Percentiles rank a stretch among this genome's conserved stretches.
Evolutionary conservation across 2,888 invertebrate species (phyloP).

Genomic region (Drosophila nr. perissopoda): DNA sequence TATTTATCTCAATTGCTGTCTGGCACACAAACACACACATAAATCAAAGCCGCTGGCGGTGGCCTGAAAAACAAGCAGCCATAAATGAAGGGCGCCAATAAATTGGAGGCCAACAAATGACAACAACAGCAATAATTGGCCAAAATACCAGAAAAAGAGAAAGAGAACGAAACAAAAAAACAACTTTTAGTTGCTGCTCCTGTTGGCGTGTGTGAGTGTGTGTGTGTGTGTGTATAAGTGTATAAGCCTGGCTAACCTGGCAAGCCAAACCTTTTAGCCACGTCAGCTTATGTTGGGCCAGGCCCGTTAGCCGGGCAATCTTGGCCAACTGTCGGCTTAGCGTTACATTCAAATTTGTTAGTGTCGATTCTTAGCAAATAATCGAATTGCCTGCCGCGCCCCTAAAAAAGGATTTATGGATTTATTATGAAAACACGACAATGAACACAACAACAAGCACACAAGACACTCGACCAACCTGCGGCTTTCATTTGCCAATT

Average conservation of each 20-base stretch:
- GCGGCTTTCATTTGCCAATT: slow-evolving; percentile 71
- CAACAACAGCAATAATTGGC: slow-evolving; percentile 26
- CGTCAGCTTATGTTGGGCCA: slow-evolving; percentile 52
- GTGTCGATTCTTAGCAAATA: slow-evolving; percentile 68
- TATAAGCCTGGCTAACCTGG: slow-evolving; percentile 20
- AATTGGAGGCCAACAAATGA: slow-evolving; percentile 53
- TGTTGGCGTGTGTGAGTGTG: slow-evolving; percentile 7
- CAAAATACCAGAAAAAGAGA: slow-evolving; percentile 8
- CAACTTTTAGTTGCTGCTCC: slow-evolving; percentile 25
- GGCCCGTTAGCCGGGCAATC: slow-evolving; percentile 27
- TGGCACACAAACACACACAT: slow-evolving; percentile 43
- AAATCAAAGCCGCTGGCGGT: slow-evolving; percentile 27
- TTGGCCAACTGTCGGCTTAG: slow-evolving; percentile 61
- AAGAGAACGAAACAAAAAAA: neutral
- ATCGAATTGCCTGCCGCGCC: slow-evolving; percentile 69
- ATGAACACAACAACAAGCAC: slow-evolving; percentile 24
- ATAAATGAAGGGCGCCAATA: slow-evolving; percentile 24
- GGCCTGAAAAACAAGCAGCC: neutral
- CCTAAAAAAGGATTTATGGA: slow-evolving; percentile 77
- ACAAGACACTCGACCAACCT: slow-evolving; percentile 46
- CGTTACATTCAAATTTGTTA: slow-evolving; percentile 72
- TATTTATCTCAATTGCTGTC: slow-evolving; percentile 63
- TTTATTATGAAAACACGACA: slow-evolving; percentile 73
- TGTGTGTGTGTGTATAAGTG: neutral
- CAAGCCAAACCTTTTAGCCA: slow-evolving; percentile 37